Base-by-base conservation (phyloP, 2,797 vertebrate species). In the Darevskia mixta region DNA sequence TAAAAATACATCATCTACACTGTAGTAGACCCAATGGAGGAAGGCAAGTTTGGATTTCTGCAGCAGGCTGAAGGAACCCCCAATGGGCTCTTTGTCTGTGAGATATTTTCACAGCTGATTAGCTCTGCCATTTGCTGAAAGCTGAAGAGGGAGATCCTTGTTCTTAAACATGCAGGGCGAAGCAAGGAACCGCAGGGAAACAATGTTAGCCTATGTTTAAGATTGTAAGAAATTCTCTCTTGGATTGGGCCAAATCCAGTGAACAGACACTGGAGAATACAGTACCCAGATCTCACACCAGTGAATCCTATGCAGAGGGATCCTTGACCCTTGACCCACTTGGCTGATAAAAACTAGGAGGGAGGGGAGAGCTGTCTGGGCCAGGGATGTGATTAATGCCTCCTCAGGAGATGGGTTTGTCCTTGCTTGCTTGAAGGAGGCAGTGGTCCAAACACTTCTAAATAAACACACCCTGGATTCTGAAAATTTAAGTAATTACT, bases 101-200 rank as follows among this genome's bases (percentile, higher is more conserved):
- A 77, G 64, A 55, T 87, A 83, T 78, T 88, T 83, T 58, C 32
- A 58, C 32, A 83, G 81, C 58, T 66, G 79, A 81, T 66, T 35
- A 64, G 6, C 18, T 49, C 55, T 61, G 11, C 71, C 27, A 8
- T 71, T 32, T 58, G 35, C 8, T 2, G 58, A 49, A 17, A 77
- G 1, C 17, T 13, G 45, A 79, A 58, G 5, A 55, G 66, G 32
- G 20, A 23, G 27, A 45, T 71, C 73, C 17, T 20, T 41, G 32
- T 83, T 83, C 61, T 41, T 61, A 32, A 88, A 79, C 8, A 41
- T 43, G 20, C 35, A 83, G 29, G 2, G 45, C n/a, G 11, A 79
- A 41, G 35, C 45, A 67, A 38, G 23, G 25, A 38, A 29, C 35
- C 2, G 80, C 25, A 43, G 66, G 23, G 49, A 32, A 32, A 17